Evolutionary conservation across 92 coral and sea anemone genomes (phyloP).

Genomic region (Actinernus sp.): DNA sequence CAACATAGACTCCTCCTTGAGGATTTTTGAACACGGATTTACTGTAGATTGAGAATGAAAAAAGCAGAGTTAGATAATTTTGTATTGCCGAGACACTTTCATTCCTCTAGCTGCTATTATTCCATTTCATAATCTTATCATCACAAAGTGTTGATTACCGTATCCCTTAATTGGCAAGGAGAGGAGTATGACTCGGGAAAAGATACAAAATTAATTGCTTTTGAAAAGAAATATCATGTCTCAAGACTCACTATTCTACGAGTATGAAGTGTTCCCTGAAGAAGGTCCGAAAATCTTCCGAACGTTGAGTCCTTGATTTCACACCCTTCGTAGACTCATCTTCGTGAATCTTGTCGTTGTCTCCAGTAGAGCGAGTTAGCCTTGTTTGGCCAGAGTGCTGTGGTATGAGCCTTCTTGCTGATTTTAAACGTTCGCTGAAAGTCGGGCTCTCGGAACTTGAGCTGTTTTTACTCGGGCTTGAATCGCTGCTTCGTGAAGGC

Average conservation of each 20-base stretch:
- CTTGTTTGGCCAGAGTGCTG: slow-evolving; percentile 58
- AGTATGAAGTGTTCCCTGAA: slow-evolving; percentile 86
- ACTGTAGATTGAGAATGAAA: slow-evolving; percentile 38
- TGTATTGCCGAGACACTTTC: no score
- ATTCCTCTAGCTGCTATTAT: no score
- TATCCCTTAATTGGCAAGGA: no score
- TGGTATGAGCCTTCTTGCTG: slow-evolving; percentile 73
- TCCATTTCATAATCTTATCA: no score
- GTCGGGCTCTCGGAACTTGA: slow-evolving; percentile 52
- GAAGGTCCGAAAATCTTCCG: slow-evolving; percentile 58
- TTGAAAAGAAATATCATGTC: not conserved
- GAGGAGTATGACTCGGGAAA: no score
- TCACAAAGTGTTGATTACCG: no score
- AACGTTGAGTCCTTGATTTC: slow-evolving; percentile 13
- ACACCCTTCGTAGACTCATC: slow-evolving; percentile 22
- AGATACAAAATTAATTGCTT: no score
- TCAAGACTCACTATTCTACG: slow-evolving; percentile 82
- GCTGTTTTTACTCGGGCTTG: slow-evolving; percentile 39
- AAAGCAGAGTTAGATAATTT: no score
- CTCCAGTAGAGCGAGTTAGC: slow-evolving; percentile 35
- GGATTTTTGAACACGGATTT: slow-evolving; percentile 81
- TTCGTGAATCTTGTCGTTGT: slow-evolving; percentile 20
- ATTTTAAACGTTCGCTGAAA: slow-evolving; percentile 72
- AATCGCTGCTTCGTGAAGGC: slow-evolving; percentile 5
- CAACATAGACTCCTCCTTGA: slow-evolving; percentile 86